These are phyloP conservation scores for Drosophila auraria DNA, from an alignment of 1,140 invertebrate species.

Conservation along the genomic window DNA sequence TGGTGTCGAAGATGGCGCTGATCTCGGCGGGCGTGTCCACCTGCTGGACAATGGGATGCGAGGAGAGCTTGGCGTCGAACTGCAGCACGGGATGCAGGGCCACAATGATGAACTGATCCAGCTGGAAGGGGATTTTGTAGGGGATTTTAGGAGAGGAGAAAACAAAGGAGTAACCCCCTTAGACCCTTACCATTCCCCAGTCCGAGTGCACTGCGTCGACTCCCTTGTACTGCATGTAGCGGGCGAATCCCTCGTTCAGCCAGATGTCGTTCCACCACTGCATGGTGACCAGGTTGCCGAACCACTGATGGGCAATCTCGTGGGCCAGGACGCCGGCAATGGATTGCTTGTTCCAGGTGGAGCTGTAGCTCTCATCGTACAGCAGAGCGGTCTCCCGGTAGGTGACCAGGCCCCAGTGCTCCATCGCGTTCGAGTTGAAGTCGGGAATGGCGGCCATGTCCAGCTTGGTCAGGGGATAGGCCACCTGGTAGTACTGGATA, in stretches of 20 bases:
- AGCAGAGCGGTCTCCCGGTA: slow-evolving; percentile 94
- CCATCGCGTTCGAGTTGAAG: slow-evolving; percentile 97
- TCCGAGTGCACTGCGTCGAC: slow-evolving; percentile 90
- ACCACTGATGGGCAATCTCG: slow-evolving; percentile 97
- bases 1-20: slow-evolving; percentile 95
- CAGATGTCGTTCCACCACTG: slow-evolving; percentile 97
- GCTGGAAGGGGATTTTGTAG: slow-evolving; percentile 78
- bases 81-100: slow-evolving; percentile 91
- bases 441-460: slow-evolving; percentile 97
- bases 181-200: slow-evolving; percentile 91
- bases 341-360: slow-evolving; percentile 90
- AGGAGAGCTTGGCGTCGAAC: slow-evolving; percentile 92
- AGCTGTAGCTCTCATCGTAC: slow-evolving; percentile 89
- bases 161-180: too few relatives aligned
- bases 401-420: slow-evolving; percentile 96
- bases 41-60: slow-evolving; percentile 94
- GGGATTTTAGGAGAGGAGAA: not conserved
- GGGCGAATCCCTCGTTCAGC: slow-evolving; percentile 97
- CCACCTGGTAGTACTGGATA: slow-evolving; percentile 93
- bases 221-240: slow-evolving; percentile 94
- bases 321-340: slow-evolving; percentile 94
- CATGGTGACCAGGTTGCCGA: slow-evolving; percentile 95
- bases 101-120: slow-evolving; percentile 90
- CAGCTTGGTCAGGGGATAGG: slow-evolving; percentile 94
- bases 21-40: slow-evolving; percentile 95